Conservation (phyloP, 1,140 invertebrate species). For the Brachionus angularis region DNA sequence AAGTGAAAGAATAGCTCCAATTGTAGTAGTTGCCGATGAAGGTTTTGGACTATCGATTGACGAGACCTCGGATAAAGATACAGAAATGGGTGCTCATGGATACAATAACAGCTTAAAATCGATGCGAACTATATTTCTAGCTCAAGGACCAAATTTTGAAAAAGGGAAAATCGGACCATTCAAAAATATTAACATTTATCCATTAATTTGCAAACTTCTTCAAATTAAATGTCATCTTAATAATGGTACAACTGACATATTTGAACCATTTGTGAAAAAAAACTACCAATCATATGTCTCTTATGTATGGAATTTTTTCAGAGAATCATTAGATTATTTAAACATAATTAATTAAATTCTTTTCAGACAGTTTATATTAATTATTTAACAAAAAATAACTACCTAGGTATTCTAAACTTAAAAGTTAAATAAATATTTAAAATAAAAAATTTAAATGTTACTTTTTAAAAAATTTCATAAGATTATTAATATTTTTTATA, state of each 20-base stretch:
- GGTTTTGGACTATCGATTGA: constrained; percentile 8
- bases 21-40: constrained; percentile 29
- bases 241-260: background rate
- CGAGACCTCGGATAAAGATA: background rate
- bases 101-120: constrained; percentile 63
- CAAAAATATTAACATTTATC: constrained; percentile 66
- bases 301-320: too few relatives aligned
- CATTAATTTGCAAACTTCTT: constrained; percentile 66
- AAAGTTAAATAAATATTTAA: too few relatives aligned
- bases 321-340: too few relatives aligned
- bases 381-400: too few relatives aligned
- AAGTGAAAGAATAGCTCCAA: constrained; percentile 23
- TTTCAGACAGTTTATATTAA: too few relatives aligned
- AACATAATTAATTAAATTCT: too few relatives aligned
- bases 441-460: too few relatives aligned
- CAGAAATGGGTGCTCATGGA: constrained; percentile 64
- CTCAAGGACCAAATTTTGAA: constrained; percentile 65
- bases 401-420: too few relatives aligned
- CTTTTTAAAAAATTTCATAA: too few relatives aligned
- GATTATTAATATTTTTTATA: too few relatives aligned
- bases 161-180: constrained; percentile 62
- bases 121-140: constrained; percentile 64
- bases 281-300: too few relatives aligned
- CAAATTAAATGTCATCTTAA: constrained; percentile 54
- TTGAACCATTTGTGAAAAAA: background rate